phyloP scores from a whole-genome alignment of 2,113 vertebrate species.

The Murina feae region DNA sequence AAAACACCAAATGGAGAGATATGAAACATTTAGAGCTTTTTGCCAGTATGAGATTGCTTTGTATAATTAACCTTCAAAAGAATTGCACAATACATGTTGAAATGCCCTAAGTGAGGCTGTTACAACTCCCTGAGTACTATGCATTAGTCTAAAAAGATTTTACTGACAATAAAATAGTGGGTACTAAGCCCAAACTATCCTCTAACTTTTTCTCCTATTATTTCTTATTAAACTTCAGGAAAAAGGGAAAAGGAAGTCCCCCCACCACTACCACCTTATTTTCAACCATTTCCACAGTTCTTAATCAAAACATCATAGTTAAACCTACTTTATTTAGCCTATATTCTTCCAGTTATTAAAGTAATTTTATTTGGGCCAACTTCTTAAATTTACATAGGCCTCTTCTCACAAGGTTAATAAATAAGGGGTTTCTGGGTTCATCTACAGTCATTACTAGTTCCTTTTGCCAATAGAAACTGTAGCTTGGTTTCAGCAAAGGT shows the following conservation, averaged over 20 bases:
- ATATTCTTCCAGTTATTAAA: background rate
- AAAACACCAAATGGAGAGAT: background rate
- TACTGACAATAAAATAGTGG: background rate
- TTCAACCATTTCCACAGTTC: background rate
- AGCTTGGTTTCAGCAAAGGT: background rate
- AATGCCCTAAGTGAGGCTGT: background rate
- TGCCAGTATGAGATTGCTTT: background rate
- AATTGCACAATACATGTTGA: slow-evolving; percentile 11
- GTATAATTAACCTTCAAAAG: slow-evolving; percentile 14
- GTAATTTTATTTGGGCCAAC: background rate
- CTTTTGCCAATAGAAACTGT: background rate
- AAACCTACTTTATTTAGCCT: background rate
- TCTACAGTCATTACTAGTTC: background rate
- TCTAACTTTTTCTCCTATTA: background rate
- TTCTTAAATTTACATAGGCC: background rate
- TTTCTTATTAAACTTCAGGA: slow-evolving; percentile 16
- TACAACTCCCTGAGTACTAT: background rate
- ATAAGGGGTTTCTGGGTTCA: background rate
- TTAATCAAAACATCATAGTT: background rate
- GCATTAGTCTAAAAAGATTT: background rate
- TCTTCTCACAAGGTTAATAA: background rate
- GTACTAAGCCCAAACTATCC: background rate
- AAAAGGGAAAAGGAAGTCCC: background rate
- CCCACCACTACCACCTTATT: background rate
- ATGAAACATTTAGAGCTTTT: slow-evolving; percentile 10